These are phyloP conservation scores for Zootoca vivipara DNA, from an alignment of 2,113 vertebrate species.

Conservation along the genomic window DNA sequence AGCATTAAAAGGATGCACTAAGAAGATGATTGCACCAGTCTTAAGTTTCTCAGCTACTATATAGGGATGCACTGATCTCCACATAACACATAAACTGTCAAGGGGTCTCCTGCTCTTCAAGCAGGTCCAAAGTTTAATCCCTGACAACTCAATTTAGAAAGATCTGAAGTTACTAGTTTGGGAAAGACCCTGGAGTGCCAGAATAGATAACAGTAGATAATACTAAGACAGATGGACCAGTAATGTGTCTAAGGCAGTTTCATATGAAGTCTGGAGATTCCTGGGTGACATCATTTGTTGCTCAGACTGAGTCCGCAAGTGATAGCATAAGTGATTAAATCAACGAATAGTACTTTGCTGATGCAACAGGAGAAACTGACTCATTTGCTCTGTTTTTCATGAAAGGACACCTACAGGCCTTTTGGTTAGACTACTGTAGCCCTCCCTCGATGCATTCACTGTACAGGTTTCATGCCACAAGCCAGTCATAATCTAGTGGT, in stretches of 20 bases:
- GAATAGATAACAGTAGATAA: neutral
- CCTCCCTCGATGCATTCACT: rapidly evolving
- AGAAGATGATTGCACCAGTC: neutral
- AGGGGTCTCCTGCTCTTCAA: neutral
- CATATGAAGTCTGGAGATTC: neutral
- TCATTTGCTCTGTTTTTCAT: neutral
- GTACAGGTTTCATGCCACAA: neutral
- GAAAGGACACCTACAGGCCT: neutral
- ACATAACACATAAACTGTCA: neutral
- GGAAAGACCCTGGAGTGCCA: neutral
- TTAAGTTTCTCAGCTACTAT: neutral
- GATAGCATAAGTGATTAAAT: neutral
- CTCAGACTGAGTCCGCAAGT: neutral
- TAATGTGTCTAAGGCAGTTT: neutral
- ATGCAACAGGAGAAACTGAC: neutral
- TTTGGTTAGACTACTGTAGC: neutral
- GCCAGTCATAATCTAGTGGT: conserved; percentile 6
- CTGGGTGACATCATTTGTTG: neutral
- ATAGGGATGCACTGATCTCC: neutral
- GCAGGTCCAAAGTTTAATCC: neutral
- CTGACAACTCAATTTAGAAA: neutral
- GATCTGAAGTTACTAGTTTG: neutral
- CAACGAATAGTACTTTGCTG: neutral
- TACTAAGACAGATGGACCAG: neutral
- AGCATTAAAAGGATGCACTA: neutral